Conservation (phyloP, 2,113 vertebrate genomes). For the Poecilia latipinna region DNA sequence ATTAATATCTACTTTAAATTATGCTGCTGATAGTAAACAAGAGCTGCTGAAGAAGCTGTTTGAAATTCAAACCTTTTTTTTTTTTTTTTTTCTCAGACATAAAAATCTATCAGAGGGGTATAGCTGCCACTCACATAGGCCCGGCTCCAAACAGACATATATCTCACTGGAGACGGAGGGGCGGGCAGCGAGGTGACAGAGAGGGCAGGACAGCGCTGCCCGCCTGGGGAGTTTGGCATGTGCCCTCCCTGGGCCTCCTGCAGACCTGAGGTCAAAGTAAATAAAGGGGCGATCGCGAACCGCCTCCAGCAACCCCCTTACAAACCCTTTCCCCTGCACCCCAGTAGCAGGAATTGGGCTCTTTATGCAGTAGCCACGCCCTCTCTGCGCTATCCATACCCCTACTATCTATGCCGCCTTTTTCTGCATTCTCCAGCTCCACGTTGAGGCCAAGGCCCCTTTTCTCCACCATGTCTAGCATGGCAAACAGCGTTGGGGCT, state of each 20-base stretch:
- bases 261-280: slow-evolving; percentile 81
- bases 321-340: slow-evolving; percentile 48
- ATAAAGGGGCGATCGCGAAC: slow-evolving; percentile 74
- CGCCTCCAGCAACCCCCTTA: slow-evolving; percentile 68
- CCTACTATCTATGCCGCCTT: slow-evolving; percentile 52
- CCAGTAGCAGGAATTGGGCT: slow-evolving; percentile 63
- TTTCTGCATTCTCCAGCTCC: slow-evolving; percentile 49
- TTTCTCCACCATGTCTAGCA: slow-evolving; percentile 43
- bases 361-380: slow-evolving; percentile 64
- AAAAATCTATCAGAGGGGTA: slow-evolving; percentile 33
- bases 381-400: slow-evolving; percentile 57
- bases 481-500: slow-evolving; percentile 27
- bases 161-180: slow-evolving; percentile 76
- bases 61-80: slow-evolving; percentile 26
- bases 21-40: slow-evolving; percentile 1
- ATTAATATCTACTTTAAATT: slow-evolving; percentile 8
- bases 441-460: slow-evolving; percentile 44
- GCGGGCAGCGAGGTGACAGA: slow-evolving; percentile 75
- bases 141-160: slow-evolving; percentile 66
- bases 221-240: slow-evolving; percentile 84
- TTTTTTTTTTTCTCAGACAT: slow-evolving; percentile 16
- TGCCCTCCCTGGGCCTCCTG: slow-evolving; percentile 76
- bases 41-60: slow-evolving; percentile 1
- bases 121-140: slow-evolving; percentile 23
- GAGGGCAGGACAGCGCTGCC: slow-evolving; percentile 77